phyloP scores from a whole-genome alignment of 1,140 invertebrate species.

The Gryon sp. region DNA sequence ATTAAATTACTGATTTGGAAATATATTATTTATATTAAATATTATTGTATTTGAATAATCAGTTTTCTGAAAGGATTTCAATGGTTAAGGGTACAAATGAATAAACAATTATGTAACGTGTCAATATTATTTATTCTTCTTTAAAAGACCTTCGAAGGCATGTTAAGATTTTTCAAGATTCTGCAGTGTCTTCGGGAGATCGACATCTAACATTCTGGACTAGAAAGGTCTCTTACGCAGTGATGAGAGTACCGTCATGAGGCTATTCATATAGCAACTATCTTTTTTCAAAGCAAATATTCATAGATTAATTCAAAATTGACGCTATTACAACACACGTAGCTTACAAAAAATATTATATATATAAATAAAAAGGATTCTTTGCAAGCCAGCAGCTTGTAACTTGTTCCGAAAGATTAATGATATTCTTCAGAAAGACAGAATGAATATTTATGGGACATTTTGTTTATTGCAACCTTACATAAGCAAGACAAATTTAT shows the following conservation, averaged over 20 bases:
- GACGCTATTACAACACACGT: neutral
- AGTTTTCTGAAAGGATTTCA: too few species aligned
- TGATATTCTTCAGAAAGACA: too few species aligned
- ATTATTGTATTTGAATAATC: too few species aligned
- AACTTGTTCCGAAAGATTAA: too few species aligned
- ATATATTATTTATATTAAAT: too few species aligned
- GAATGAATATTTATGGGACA: too few species aligned
- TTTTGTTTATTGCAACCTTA: too few species aligned
- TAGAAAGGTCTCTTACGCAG: conserved; percentile 50
- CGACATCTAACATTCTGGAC: conserved; percentile 56
- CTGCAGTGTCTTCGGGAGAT: conserved; percentile 68
- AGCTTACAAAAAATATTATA: neutral
- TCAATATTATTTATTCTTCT: conserved; percentile 72
- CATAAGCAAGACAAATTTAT: too few species aligned
- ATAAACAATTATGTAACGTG: conserved; percentile 54
- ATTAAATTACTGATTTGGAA: too few species aligned
- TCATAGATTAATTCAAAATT: conserved; percentile 15
- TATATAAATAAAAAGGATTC: too few species aligned
- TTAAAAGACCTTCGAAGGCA: conserved; percentile 70
- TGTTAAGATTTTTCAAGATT: conserved; percentile 65
- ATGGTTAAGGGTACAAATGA: conserved; percentile 17
- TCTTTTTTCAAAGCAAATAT: conserved; percentile 27
- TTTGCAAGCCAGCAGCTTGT: too few species aligned
- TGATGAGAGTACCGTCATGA: conserved; percentile 12
- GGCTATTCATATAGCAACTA: conserved; percentile 8